A percentile compares a stretch with the other conserved stretches of the same genome.
Conservation (phyloP, 2,113 vertebrate genomes). For the Chunga burmeisteri region DNA sequence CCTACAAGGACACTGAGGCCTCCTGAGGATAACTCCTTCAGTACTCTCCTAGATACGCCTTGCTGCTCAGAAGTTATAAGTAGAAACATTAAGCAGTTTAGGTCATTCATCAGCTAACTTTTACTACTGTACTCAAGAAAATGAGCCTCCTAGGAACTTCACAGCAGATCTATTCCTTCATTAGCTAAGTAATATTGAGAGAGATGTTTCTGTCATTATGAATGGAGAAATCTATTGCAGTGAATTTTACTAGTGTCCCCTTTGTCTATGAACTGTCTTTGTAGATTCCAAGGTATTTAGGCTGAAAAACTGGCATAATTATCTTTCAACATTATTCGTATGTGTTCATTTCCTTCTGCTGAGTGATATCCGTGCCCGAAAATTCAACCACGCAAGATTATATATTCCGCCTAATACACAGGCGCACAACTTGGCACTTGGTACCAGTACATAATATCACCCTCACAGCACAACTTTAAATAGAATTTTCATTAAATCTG, state of each 20-base stretch:
- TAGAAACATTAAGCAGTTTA: conserved; percentile 81
- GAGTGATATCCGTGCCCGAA: background rate
- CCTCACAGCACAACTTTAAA: conserved; percentile 30
- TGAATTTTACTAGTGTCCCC: conserved; percentile 67
- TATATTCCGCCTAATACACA: background rate
- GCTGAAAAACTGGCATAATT: conserved; percentile 68
- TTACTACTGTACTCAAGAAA: conserved; percentile 87
- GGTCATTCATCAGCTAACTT: conserved; percentile 92
- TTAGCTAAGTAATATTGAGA: conserved; percentile 92
- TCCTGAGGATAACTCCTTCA: conserved; percentile 78
- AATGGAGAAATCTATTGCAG: conserved; percentile 76
- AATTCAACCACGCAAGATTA: background rate
- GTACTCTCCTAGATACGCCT: conserved; percentile 79
- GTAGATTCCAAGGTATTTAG: conserved; percentile 72
- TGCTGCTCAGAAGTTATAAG: conserved; percentile 84
- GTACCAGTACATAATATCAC: background rate
- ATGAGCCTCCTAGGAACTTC: conserved; percentile 86
- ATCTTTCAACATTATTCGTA: conserved; percentile 14
- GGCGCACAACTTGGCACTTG: background rate
- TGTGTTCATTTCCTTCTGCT: conserved; percentile 44
- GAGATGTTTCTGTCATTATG: conserved; percentile 79
- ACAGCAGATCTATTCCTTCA: conserved; percentile 82
- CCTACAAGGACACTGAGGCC: conserved; percentile 82
- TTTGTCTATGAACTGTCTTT: conserved; percentile 74
- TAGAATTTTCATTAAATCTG: background rate